Evolutionary conservation across 2,888 invertebrate species (phyloP).

Genomic region (Anagyrus pseudococci): DNA sequence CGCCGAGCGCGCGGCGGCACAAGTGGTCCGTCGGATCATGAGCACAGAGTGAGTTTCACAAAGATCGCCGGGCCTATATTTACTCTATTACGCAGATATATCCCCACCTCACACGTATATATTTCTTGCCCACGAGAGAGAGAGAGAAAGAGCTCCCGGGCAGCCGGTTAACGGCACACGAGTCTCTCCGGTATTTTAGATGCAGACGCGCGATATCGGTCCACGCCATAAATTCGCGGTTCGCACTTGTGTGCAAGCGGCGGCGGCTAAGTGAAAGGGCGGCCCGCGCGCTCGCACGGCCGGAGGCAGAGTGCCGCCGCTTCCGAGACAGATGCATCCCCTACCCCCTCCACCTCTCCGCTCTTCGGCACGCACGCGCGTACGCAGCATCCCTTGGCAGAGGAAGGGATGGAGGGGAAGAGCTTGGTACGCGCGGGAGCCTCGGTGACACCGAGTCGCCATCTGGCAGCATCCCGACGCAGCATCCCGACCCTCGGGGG

Average conservation of each 20-base stretch:
- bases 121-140: conserved; percentile 55
- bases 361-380: no score
- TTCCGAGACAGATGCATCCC: conserved; percentile 31
- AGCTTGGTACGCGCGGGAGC: conserved; percentile 8
- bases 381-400: conserved; percentile 20
- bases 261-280: conserved; percentile 26
- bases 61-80: conserved; percentile 55
- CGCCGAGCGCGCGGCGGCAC: conserved; percentile 47
- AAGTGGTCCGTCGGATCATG: conserved; percentile 1
- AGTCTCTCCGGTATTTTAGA: conserved; percentile 58
- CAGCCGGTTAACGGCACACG: conserved; percentile 58
- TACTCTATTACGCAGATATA: conserved; percentile 59
- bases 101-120: conserved; percentile 42
- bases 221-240: conserved; percentile 52
- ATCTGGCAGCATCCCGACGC: conserved; percentile 32
- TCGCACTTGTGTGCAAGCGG: neutral
- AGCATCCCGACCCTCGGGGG: conserved; percentile 37
- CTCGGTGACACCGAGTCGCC: conserved; percentile 32
- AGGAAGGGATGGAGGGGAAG: conserved; percentile 15
- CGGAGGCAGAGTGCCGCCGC: conserved; percentile 45
- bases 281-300: conserved; percentile 45
- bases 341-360: conserved; percentile 33
- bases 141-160: no score
- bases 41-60: neutral
- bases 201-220: conserved; percentile 56